phyloP scores from a whole-genome alignment of 2,797 vertebrate genomes.

The Falco novaeseelandiae region DNA sequence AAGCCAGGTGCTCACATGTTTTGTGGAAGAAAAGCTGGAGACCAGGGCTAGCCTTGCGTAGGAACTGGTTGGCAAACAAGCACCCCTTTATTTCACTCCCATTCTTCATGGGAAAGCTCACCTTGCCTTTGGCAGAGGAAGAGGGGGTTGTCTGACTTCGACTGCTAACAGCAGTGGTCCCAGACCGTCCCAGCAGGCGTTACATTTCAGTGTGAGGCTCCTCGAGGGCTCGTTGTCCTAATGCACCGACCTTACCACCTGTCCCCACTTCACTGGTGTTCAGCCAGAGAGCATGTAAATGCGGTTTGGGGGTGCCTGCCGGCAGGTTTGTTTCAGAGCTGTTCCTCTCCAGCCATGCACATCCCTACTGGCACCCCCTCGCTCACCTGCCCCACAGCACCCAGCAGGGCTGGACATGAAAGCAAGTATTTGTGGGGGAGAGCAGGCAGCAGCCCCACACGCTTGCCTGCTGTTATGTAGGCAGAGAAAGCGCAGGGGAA shows the following conservation, averaged over 20 bases:
- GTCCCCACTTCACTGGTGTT: not conserved
- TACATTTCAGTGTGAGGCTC: not conserved
- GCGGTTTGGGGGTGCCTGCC: no score
- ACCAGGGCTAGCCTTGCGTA: not conserved
- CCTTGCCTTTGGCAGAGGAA: not conserved
- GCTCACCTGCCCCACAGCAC: fast-evolving
- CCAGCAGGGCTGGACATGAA: not conserved
- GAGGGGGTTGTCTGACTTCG: fast-evolving
- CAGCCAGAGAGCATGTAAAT: not conserved
- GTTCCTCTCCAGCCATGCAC: not conserved
- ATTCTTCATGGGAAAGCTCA: not conserved
- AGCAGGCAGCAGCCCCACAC: not conserved
- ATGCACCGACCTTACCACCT: not conserved
- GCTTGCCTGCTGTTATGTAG: not conserved
- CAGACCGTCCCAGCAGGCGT: not conserved
- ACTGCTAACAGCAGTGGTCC: not conserved
- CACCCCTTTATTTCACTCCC: not conserved
- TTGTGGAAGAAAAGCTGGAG: not conserved
- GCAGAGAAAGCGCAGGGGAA: not conserved
- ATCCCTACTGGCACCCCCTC: fast-evolving
- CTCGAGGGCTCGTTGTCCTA: no score
- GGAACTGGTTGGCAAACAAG: not conserved
- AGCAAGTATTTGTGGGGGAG: not conserved
- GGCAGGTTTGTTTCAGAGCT: not conserved
- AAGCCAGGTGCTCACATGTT: not conserved